Percentiles rank a stretch among this genome's conserved stretches.
phyloP scores from a whole-genome alignment of 2,888 invertebrate species.

The Cataglyphis rosenhaueri region DNA sequence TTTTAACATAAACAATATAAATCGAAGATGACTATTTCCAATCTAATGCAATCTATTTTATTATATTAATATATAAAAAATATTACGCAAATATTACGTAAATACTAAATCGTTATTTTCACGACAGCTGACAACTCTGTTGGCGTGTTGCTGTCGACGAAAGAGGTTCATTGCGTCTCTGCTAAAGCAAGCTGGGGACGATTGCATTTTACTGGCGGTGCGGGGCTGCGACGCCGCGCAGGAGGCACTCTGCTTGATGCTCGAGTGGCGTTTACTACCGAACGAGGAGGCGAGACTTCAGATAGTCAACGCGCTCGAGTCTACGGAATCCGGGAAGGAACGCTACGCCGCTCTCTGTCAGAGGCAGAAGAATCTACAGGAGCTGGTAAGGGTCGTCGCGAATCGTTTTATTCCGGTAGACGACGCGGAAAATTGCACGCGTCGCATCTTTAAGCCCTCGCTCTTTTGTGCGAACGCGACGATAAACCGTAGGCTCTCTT shows the following conservation, averaged over 20 bases:
- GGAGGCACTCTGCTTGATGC: slow-evolving; percentile 91
- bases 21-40: not conserved
- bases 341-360: slow-evolving; percentile 91
- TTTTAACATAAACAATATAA: not conserved
- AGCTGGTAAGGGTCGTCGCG: slow-evolving; percentile 87
- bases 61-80: not conserved
- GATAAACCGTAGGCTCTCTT: not conserved
- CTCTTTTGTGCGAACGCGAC: not conserved
- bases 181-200: slow-evolving; percentile 90
- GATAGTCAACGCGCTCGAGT: slow-evolving; percentile 91
- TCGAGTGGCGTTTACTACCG: slow-evolving; percentile 91
- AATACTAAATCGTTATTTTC: slow-evolving; percentile 42
- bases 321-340: slow-evolving; percentile 89
- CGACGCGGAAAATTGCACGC: not conserved
- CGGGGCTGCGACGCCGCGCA: slow-evolving; percentile 89
- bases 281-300: slow-evolving; percentile 89
- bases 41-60: not conserved
- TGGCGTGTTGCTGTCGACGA: slow-evolving; percentile 91
- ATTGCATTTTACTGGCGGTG: slow-evolving; percentile 90
- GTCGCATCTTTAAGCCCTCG: not conserved
- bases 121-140: slow-evolving; percentile 87
- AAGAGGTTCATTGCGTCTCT: slow-evolving; percentile 90
- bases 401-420: not conserved
- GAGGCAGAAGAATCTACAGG: slow-evolving; percentile 90
- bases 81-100: not conserved